Base-by-base conservation (phyloP, 2,113 vertebrate species). In the Brachirus orientalis region DNA sequence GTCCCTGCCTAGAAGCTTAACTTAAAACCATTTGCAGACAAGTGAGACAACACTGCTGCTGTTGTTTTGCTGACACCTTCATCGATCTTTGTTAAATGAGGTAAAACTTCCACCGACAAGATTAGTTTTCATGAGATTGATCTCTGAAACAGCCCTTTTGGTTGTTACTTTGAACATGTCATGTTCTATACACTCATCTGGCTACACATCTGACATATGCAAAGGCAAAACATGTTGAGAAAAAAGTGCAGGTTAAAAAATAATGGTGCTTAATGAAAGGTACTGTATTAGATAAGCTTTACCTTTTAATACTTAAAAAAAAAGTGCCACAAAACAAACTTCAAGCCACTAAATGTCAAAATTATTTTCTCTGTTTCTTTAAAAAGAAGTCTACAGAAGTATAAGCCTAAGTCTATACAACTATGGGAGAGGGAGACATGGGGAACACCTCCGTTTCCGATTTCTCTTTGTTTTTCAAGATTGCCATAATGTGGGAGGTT, bases 401-500 rank as follows among this genome's bases (percentile, higher is more conserved):
- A n/a, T n/a, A n/a, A n/a, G n/a, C n/a, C n/a, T n/a, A n/a, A n/a
- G n/a, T n/a, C n/a, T n/a, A n/a, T n/a, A n/a, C n/a, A n/a, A n/a
- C n/a, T n/a, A n/a, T n/a, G n/a, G 37, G 37, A 7, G 37, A 40
- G 12, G 12, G 41, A 53, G 43, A 64, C 58, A 35, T 43, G 55
- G 81, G 43, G 79, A 79, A 60, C 75, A 79, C 80, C 82, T 73
- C 56, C 56, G 48, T n/a, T 52, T 77, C 50, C 40, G 7, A 35
- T 37, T 60, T 18, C 41, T 57, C 51, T 66, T 33, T 69, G 45
- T 61, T 53, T 62, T 74, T 76, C 18, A 66, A 69, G 79, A 69
- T 57, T 70, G 44, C 59, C 56, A 64, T 74, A 22, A 75, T 59
- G 84, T 88, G 83, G 85, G 87, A 86, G 77, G 83, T 56, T 81